A percentile compares a stretch with the other conserved stretches of the same genome.
phyloP scores from a whole-genome alignment of 2,888 invertebrate species.

The Lasioglossum vierecki region DNA sequence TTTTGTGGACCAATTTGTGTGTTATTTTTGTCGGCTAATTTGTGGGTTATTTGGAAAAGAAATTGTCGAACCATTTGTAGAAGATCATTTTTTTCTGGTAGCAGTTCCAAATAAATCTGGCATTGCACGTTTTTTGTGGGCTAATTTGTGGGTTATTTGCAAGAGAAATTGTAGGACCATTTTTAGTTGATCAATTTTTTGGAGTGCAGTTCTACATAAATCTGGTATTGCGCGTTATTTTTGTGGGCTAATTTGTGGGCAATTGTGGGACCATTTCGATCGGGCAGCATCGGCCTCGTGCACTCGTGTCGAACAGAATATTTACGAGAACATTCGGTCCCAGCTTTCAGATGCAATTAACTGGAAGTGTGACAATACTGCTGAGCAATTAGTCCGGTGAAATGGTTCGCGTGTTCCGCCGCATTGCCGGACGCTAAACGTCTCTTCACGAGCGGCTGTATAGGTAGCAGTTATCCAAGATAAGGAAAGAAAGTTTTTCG shows the following conservation, averaged over 20 bases:
- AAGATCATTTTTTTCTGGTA: no score
- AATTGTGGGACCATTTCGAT: not conserved
- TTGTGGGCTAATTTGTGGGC: no score
- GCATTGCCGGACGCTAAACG: not conserved
- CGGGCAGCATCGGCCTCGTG: not conserved
- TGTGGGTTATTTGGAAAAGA: no score
- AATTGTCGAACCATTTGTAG: no score
- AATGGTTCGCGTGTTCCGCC: not conserved
- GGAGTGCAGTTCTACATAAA: no score
- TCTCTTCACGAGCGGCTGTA: not conserved
- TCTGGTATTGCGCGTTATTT: no score
- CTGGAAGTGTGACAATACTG: not conserved
- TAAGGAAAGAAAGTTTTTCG: conserved; percentile 11
- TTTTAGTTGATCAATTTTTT: no score
- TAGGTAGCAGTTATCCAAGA: not conserved
- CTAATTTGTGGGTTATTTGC: not conserved
- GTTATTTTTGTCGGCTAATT: no score
- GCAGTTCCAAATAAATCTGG: no score
- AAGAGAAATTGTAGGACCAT: no score
- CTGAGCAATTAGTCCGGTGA: not conserved
- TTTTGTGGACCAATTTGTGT: no score
- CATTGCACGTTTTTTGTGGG: not conserved
- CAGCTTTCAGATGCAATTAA: not conserved
- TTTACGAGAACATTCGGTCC: not conserved
- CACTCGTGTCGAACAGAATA: not conserved